phyloP scores from a whole-genome alignment of 2,797 vertebrate genomes.

The Phataginus tricuspis region DNA sequence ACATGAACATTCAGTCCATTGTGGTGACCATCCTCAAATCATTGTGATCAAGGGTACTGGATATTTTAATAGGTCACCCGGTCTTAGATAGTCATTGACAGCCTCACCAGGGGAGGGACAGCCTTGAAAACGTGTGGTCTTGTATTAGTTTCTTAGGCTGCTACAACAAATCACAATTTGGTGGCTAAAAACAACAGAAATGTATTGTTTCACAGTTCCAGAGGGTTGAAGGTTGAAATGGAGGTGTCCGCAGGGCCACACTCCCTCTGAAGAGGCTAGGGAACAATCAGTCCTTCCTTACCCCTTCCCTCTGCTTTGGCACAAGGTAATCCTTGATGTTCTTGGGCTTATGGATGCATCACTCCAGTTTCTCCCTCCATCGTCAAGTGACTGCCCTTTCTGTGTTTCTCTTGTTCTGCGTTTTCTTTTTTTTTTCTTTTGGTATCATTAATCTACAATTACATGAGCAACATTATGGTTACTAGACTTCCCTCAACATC shows the following conservation, averaged over 20 bases:
- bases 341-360: background rate
- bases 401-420: background rate
- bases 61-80: background rate
- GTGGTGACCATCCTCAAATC: background rate
- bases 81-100: background rate
- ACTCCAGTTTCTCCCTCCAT: fast-evolving
- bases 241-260: background rate
- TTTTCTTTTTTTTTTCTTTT: background rate
- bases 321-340: background rate
- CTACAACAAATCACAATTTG: background rate
- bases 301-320: background rate
- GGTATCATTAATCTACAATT: too few species aligned
- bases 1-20: background rate
- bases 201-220: background rate
- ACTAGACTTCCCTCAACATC: too few species aligned
- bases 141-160: background rate
- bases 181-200: background rate
- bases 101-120: background rate
- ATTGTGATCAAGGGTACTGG: too few species aligned
- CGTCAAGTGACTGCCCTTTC: background rate
- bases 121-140: background rate
- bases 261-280: background rate
- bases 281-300: background rate
- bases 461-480: too few species aligned
- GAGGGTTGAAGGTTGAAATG: background rate